phyloP scores from a whole-genome alignment of 2,113 vertebrate species.

The Marmota monax region DNA sequence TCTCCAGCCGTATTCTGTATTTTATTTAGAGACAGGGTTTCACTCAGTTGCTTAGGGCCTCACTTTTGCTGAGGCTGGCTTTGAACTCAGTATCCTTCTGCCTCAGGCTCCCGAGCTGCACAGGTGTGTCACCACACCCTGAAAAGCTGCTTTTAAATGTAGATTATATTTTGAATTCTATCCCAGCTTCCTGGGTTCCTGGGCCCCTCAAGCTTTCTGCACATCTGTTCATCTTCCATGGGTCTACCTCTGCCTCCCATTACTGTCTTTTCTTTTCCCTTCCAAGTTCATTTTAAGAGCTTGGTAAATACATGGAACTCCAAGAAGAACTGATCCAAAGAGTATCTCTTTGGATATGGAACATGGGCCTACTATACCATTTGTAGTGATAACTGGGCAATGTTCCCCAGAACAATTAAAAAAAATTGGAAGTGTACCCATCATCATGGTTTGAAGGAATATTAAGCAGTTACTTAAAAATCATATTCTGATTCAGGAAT shows the following conservation, averaged over 20 bases:
- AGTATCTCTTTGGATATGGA: background rate
- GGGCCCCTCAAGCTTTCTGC: background rate
- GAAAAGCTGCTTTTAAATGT: background rate
- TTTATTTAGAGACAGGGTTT: too few relatives aligned
- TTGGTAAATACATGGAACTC: background rate
- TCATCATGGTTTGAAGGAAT: background rate
- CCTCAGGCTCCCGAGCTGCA: too few relatives aligned
- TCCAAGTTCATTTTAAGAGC: background rate
- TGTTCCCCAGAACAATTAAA: background rate
- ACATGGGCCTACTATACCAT: background rate
- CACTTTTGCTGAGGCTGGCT: too few relatives aligned
- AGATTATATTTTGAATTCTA: background rate
- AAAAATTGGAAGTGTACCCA: background rate
- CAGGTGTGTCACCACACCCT: too few relatives aligned
- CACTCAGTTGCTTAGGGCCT: too few relatives aligned
- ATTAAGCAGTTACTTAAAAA: background rate
- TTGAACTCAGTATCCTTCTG: too few relatives aligned
- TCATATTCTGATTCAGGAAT: conserved; percentile 17
- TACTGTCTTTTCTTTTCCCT: background rate
- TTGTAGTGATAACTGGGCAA: background rate
- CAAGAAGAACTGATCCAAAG: background rate
- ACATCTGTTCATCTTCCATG: background rate
- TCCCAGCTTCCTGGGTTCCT: background rate
- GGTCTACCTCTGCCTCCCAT: background rate
- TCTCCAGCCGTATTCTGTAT: too few relatives aligned